Evolutionary conservation across 2,888 invertebrate genomes (phyloP), one percentile per base, ranked within the genome.

Genomic region (Pristionchus fissidentatus): DNA sequence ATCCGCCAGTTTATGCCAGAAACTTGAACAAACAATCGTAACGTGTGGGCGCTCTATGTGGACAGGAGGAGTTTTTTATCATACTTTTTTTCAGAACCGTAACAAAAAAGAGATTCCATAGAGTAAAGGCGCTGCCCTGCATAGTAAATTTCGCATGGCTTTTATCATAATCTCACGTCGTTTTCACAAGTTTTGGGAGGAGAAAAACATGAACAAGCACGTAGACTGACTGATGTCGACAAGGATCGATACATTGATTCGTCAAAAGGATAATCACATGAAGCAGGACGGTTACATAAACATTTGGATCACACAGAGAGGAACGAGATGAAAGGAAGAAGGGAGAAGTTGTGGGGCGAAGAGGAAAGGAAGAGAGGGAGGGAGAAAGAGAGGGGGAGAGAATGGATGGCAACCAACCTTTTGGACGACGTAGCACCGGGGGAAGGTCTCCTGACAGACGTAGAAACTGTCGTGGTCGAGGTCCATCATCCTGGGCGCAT

Each of bases 241-340:
- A 49, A 19, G 62, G 35, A 62, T 62, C 62, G 62, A 62, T 62
- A n/a, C 89, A 91, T 49, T 83, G 85, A 86, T 41, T 22, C 13
- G 13, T 43, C 10, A 10, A 41, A 70, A 38, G 7, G 43, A 73
- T 46, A 73, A 46, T 46, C 73, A 73, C 73, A 73, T 73, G 43
- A 73, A 46, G 73, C 46, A 10, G 10, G n/a, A 73, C 73, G 43
- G 43, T 46, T 46, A 73, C 73, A 73, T 46, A 46, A 43, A 73
- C 73, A 73, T 46, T 38, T 43, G 73, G 43, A 73, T 46, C 73
- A 46, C 46, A 41, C 43, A 73, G 26, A 73, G 29, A 38, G 52
- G 52, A 13, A 15, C 52, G 22, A 15, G 52, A 52, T 52, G 52
- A 13, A 22, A 52, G 13, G 13, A 52, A 22, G 22, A 52, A 22